Conservation (phyloP, 2,797 vertebrate genomes). For the Gouania willdenowi region DNA sequence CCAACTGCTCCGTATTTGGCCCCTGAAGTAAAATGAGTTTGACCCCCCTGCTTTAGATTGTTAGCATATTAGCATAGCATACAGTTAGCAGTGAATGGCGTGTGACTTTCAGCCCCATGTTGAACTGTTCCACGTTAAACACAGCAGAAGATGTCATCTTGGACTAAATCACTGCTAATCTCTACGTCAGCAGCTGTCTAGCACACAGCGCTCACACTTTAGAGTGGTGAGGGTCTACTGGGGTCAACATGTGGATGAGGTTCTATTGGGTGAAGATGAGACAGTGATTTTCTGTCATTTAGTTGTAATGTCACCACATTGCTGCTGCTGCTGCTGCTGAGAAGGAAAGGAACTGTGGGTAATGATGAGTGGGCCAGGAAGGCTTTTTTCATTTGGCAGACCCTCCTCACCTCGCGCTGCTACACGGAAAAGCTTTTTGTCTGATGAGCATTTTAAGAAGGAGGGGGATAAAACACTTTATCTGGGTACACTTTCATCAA, state of each 20-base stretch:
- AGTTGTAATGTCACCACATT: conserved; percentile 8
- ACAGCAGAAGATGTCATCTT: not conserved
- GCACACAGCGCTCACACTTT: conserved; percentile 7
- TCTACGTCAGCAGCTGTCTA: conserved; percentile 6
- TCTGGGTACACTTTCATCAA: conserved; percentile 3
- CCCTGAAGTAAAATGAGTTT: too few species aligned
- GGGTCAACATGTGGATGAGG: conserved; percentile 11
- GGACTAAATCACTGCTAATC: not conserved
- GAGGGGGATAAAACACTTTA: conserved; percentile 15
- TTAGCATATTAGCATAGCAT: too few species aligned
- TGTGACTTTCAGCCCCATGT: not conserved
- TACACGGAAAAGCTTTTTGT: conserved; percentile 64
- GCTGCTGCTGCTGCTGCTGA: conserved; percentile 4
- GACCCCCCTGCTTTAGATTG: too few species aligned
- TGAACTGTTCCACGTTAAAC: not conserved
- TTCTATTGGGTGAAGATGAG: conserved; percentile 15
- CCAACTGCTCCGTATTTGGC: too few species aligned
- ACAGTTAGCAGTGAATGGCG: too few species aligned
- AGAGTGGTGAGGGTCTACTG: conserved; percentile 8
- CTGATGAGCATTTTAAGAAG: conserved; percentile 45
- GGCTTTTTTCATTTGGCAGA: conserved; percentile 44
- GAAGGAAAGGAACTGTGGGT: not conserved
- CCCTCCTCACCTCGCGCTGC: conserved; percentile 20
- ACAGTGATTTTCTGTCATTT: conserved; percentile 12
- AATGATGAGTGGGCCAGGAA: conserved; percentile 38